phyloP scores from a whole-genome alignment of 2,888 invertebrate species.

The Morpho deidamia region DNA sequence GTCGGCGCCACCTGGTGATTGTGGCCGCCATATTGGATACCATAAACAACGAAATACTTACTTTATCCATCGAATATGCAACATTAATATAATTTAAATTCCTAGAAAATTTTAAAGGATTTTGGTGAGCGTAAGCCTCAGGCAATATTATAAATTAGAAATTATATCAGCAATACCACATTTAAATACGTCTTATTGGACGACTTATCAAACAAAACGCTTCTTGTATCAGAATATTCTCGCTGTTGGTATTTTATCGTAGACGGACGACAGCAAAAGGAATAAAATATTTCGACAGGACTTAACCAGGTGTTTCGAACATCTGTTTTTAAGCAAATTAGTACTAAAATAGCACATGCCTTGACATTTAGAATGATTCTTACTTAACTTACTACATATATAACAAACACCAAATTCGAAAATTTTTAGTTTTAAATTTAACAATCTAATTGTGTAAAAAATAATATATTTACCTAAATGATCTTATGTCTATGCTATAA shows the following conservation, averaged over 20 bases:
- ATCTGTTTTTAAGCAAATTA: constrained; percentile 26
- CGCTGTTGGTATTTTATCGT: constrained; percentile 28
- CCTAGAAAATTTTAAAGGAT: too few relatives aligned
- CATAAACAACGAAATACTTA: constrained; percentile 24
- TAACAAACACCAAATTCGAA: background rate
- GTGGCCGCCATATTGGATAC: constrained; percentile 21
- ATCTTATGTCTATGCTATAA: too few relatives aligned
- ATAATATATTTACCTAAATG: too few relatives aligned
- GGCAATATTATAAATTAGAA: too few relatives aligned
- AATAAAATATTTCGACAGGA: constrained; percentile 30
- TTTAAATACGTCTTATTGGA: too few relatives aligned
- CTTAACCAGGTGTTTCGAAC: constrained; percentile 27
- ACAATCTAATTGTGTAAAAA: too few relatives aligned
- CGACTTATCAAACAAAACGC: constrained; percentile 1
- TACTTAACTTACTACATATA: background rate
- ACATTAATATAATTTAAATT: too few relatives aligned
- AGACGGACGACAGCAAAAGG: constrained; percentile 24
- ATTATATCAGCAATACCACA: too few relatives aligned
- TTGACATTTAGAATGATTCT: constrained; percentile 14
- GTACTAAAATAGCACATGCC: constrained; percentile 10
- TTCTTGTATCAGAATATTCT: constrained; percentile 22
- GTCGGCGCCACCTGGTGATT: constrained; percentile 28
- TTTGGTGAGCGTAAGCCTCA: too few relatives aligned
- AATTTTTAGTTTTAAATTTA: too few relatives aligned
- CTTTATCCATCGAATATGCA: too few relatives aligned